Percentiles rank a stretch among this genome's conserved stretches.
These are phyloP conservation scores for Albula goreensis DNA, from an alignment of 2,113 vertebrate species.

Conservation along the genomic window DNA sequence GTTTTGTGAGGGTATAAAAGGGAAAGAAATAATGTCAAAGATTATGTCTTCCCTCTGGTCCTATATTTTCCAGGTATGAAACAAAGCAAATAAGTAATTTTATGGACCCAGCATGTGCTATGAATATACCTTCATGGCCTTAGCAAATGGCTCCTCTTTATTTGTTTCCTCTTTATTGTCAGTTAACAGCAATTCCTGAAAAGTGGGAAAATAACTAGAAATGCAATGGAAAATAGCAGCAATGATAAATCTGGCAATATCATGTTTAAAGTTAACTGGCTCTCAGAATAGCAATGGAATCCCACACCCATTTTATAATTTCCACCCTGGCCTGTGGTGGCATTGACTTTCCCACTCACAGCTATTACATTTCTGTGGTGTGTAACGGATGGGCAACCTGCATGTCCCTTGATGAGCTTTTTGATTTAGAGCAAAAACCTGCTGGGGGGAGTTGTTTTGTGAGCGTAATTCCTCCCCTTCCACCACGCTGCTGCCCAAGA, in stretches of 20 bases:
- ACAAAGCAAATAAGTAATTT: constrained; percentile 47
- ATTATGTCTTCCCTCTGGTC: neutral
- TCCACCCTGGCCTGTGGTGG: constrained; percentile 47
- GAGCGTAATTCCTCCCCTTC: constrained; percentile 51
- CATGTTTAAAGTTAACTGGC: constrained; percentile 43
- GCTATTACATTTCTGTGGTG: constrained; percentile 52
- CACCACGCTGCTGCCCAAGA: constrained; percentile 41
- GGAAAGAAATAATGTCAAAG: constrained; percentile 1
- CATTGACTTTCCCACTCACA: constrained; percentile 38
- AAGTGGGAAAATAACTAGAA: constrained; percentile 42
- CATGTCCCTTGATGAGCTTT: constrained; percentile 64
- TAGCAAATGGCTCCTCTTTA: constrained; percentile 47
- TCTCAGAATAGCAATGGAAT: constrained; percentile 30
- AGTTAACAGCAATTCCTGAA: constrained; percentile 38
- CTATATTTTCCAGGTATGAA: neutral
- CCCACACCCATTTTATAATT: neutral
- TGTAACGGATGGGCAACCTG: constrained; percentile 55
- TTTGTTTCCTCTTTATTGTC: constrained; percentile 47
- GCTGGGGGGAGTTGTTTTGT: constrained; percentile 46
- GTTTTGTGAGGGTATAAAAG: constrained; percentile 30
- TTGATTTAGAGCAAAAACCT: constrained; percentile 64
- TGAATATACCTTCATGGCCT: constrained; percentile 55
- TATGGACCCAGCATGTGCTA: constrained; percentile 36
- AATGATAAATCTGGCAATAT: constrained; percentile 31
- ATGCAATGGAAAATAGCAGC: constrained; percentile 48